Base-by-base conservation (phyloP, 2,888 invertebrate genomes). In the Andrena minutula region DNA sequence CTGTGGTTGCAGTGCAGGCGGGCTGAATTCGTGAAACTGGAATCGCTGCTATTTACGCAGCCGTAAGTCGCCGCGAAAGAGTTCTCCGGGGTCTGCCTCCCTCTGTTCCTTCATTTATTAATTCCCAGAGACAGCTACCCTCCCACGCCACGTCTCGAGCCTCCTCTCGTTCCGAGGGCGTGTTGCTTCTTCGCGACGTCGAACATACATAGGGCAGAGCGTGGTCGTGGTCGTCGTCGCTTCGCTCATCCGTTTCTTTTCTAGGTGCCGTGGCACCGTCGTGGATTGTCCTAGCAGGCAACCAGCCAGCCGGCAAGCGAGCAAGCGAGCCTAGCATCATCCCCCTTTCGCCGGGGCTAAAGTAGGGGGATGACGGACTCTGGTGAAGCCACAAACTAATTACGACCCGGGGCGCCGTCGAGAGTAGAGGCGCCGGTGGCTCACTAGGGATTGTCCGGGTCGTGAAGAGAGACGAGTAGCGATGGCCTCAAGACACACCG, bases 311-410 rank as follows among this genome's bases (percentile, higher is more conserved):
- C 78, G 76, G 30, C 58, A 53, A 81, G 68, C 75, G 70, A 75
- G 58, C 70, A 75, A 72, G 30, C 77, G 26, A 65, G 66, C 30
- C 72, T 41, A 41, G 64, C 79, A 32, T 68, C 82, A 64, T 79
- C 74, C 79, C 82, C 53, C 77, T 84, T 81, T 80, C 72, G 64
- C 63, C 66, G 72, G 41, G 26, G 65, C 72, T 71, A 81, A 79
- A 81, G 88, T 81, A 69, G 84, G 76, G 75, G 89, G 88, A 88
- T 86, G 90, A 91, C 88, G 86, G 90, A 90, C 88, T 84, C 84
- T 66, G 86, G 83, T 85, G 89, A 92, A 90, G 89, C 90, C 91
- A 87, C 91, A 92, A 91, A 91, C 91, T 92, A 91, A 91, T 91
- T 91, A 91, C 92, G 88, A 91, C 91, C 91, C 80, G 83, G 89